Evolutionary conservation across 2,888 invertebrate genomes (phyloP), one percentile per base, ranked within the genome.

Genomic region (Nymphalis polychloros): DNA sequence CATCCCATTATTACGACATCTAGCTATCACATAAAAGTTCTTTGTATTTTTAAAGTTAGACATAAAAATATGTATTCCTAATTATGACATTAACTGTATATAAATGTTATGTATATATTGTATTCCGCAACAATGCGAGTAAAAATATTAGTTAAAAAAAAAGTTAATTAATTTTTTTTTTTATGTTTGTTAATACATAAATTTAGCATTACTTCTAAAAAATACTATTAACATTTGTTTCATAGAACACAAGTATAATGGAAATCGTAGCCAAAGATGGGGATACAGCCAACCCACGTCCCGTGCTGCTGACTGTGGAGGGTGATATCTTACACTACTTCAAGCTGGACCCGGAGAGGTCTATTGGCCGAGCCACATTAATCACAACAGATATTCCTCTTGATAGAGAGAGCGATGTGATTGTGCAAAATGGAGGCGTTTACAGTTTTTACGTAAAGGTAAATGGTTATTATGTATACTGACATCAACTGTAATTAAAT

Each of bases 191-290:
- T 41, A 10, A 8, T 10, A 2, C 41, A 17, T n/a, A n/a, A n/a
- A 48, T 17, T 48, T 17, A 31, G 6, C 5, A 0, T 31, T 31
- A 6, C 0, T 6, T 6, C 6, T 31, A 6, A 5, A 6, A 31
- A 31, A 31, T 31, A 31, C 6, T 31, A 31, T 31, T 31, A 31
- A 31, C 6, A n/a, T 49, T 52, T 27, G 1, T 59, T 47, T 53
- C 8, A 35, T 78, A 94, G 92, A 94, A 94, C 47, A 94, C 94
- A 2, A 93, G 94, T 59, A 94, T 97, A 65, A 86, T 97, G 80
- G 95, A 95, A 20, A 95, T 97, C 0, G 89, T 94, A 75, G 97
- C 97, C 0, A 94, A 95, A 70, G 97, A 97, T 79, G 97, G 97
- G 0, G 97, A 97, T 81, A 94, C 95, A 6, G 97, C 97, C 0